Conservation (phyloP, 1,140 invertebrate species). For the Metaphire vulgaris region DNA sequence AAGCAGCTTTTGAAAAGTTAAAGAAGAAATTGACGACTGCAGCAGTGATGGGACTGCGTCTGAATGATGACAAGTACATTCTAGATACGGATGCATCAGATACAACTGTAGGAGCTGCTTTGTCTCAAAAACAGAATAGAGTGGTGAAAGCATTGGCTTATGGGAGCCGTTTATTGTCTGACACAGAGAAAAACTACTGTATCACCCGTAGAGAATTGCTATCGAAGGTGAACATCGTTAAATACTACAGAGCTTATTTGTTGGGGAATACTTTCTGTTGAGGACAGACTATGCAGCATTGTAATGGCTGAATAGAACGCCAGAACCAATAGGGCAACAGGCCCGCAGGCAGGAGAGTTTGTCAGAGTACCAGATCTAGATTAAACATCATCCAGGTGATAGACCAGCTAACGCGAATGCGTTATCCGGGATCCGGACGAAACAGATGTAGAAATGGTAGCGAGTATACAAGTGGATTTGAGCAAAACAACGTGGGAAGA, state of each 20-base stretch:
- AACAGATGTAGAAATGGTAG: not conserved
- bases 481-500: not conserved
- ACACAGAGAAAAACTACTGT: constrained; percentile 53
- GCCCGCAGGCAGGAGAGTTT: constrained; percentile 23
- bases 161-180: constrained; percentile 46
- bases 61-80: not conserved
- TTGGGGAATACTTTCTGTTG: constrained; percentile 18
- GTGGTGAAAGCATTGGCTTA: constrained; percentile 50
- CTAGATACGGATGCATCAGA: not conserved
- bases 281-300: constrained; percentile 22
- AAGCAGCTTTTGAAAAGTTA: not conserved
- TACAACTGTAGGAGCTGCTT: not conserved
- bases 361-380: constrained; percentile 24
- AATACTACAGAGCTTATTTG: constrained; percentile 15
- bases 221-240: constrained; percentile 21
- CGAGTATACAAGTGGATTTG: not conserved
- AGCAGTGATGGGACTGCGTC: not conserved
- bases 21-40: not conserved
- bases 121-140: constrained; percentile 25
- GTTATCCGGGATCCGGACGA: constrained; percentile 16
- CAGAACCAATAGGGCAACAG: not conserved
- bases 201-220: constrained; percentile 34
- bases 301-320: not conserved
- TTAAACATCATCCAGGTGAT: constrained; percentile 15
- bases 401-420: constrained; percentile 25